Evolutionary conservation across 2,797 vertebrate species (phyloP).

Genomic region (Aselliscus stoliczkanus): DNA sequence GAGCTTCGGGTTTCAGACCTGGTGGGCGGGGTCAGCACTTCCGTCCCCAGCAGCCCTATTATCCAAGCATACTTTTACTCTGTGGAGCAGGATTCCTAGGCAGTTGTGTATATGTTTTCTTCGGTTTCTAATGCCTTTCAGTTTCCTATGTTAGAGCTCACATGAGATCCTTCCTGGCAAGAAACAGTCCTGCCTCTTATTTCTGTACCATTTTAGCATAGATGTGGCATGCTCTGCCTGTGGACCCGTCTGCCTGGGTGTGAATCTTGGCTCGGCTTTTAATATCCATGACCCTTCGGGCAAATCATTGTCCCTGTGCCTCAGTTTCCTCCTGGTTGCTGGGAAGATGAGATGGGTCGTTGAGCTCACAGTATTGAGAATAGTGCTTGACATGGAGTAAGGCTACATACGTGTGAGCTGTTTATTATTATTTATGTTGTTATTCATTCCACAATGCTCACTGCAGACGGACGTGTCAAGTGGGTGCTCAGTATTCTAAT

Average conservation of each 20-base stretch:
- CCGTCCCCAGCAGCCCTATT: neutral
- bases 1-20: neutral
- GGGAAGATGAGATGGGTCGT: neutral
- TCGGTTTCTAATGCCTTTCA: neutral
- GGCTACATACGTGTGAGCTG: neutral
- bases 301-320: neutral
- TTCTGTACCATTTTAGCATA: neutral
- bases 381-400: neutral
- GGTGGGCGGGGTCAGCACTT: too few relatives aligned
- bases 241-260: neutral
- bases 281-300: neutral
- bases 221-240: accelerated
- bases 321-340: neutral
- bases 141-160: neutral
- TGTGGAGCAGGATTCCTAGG: neutral
- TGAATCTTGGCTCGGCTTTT: neutral
- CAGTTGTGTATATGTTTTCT: neutral
- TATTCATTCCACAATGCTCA: neutral
- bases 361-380: neutral
- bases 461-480: neutral
- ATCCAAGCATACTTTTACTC: neutral
- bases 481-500: neutral
- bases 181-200: neutral
- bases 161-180: neutral
- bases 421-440: neutral